A percentile compares a stretch with the other conserved stretches of the same genome.
Conservation (phyloP, 2,113 vertebrate genomes). For the human (Homo sapiens) region DNA sequence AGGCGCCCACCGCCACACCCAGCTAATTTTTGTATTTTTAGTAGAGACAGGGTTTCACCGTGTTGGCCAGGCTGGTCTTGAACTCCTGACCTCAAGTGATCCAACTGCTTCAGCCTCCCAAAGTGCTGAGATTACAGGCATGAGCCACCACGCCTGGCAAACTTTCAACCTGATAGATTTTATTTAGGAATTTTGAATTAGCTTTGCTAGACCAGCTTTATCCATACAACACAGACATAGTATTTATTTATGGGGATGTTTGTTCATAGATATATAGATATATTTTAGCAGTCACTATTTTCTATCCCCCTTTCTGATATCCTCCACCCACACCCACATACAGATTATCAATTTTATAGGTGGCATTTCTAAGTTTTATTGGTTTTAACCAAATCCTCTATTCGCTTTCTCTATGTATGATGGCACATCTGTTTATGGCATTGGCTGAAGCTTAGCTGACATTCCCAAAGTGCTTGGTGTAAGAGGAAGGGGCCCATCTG, state of each 20-base stretch:
- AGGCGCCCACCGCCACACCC: too few species aligned
- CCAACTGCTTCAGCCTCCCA: too few species aligned
- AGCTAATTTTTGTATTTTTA: too few species aligned
- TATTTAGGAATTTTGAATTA: not conserved
- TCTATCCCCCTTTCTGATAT: not conserved
- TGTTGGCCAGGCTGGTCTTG: too few species aligned
- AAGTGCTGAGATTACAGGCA: too few species aligned
- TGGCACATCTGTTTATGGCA: not conserved
- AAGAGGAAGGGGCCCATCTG: not conserved
- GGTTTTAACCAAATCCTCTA: not conserved
- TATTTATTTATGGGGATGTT: conserved; percentile 8
- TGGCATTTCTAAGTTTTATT: not conserved
- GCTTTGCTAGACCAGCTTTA: not conserved
- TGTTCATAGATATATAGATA: not conserved
- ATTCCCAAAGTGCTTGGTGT: not conserved
- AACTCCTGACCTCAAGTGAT: too few species aligned
- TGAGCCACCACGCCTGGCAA: not conserved
- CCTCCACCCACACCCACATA: not conserved
- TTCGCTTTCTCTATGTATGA: conserved; percentile 2
- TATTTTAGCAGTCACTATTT: conserved; percentile 35
- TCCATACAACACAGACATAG: not conserved
- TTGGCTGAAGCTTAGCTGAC: conserved; percentile 18
- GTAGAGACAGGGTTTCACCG: too few species aligned
- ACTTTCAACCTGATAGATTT: not conserved
- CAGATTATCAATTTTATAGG: not conserved